phyloP scores from a whole-genome alignment of 2,888 invertebrate species.

The Lepeophtheirus nordmannii region DNA sequence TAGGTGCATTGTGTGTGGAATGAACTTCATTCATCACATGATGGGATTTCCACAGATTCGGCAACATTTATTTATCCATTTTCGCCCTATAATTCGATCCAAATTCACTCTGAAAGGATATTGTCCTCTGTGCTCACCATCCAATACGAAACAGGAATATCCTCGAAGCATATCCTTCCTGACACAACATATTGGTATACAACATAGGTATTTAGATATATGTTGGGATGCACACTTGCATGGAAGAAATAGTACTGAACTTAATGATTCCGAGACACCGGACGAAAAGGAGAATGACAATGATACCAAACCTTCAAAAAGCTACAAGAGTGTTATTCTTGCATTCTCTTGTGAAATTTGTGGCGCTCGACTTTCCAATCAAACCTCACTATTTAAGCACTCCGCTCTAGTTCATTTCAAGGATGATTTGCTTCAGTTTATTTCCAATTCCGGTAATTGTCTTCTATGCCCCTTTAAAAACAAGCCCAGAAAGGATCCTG shows the following conservation, averaged over 20 bases:
- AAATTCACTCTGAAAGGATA: not conserved
- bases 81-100: not conserved
- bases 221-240: too few relatives aligned
- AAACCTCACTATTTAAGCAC: not conserved
- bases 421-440: not conserved
- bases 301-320: not conserved
- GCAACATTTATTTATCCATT: constrained; percentile 8
- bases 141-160: not conserved
- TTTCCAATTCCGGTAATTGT: not conserved
- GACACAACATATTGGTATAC: constrained; percentile 9
- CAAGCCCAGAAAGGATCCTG: not conserved
- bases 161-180: not conserved
- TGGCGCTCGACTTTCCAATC: not conserved
- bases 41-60: constrained; percentile 15
- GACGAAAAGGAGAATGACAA: not conserved
- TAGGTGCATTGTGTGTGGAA: constrained; percentile 12
- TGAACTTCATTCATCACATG: constrained; percentile 9
- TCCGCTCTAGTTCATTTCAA: not conserved
- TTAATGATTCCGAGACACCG: not conserved
- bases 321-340: not conserved
- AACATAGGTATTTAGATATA: constrained; percentile 10
- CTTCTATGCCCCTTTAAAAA: not conserved
- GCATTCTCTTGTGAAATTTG: constrained; percentile 14
- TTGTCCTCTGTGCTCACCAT: not conserved
- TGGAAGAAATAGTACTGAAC: not conserved